Evolutionary conservation across 2,113 vertebrate genomes (phyloP).

Genomic region (Cyphomyrus plagiostoma): DNA sequence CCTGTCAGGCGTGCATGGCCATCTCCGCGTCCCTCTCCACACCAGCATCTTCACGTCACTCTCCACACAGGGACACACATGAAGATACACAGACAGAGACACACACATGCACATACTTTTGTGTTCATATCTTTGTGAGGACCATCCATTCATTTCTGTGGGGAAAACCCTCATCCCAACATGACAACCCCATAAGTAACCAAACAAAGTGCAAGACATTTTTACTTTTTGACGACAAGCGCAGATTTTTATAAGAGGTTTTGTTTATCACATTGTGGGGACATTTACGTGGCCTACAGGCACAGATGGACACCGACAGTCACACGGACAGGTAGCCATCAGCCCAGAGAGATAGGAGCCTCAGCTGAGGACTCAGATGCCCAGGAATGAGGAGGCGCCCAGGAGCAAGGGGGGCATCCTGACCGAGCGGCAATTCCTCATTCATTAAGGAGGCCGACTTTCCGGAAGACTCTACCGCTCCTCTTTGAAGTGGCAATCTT

Average conservation of each 20-base stretch:
- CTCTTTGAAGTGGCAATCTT: constrained; percentile 68
- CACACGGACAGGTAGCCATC: not conserved
- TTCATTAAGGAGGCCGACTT: constrained; percentile 57
- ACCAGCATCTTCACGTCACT: not conserved
- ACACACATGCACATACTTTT: not conserved
- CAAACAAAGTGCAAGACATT: not conserved
- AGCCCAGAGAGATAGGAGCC: constrained; percentile 28
- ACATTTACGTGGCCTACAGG: not conserved
- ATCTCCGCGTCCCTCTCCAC: not conserved
- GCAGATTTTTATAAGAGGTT: not conserved
- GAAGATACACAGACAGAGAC: not conserved
- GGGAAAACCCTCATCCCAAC: not conserved
- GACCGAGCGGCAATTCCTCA: constrained; percentile 48
- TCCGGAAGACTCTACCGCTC: constrained; percentile 59
- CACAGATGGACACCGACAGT: not conserved
- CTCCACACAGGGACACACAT: not conserved
- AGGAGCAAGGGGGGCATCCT: constrained; percentile 33
- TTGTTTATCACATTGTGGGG: not conserved
- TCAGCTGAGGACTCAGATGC: constrained; percentile 36
- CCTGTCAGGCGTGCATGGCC: not conserved
- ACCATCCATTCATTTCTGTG: not conserved
- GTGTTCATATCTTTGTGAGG: not conserved
- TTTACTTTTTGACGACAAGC: not conserved
- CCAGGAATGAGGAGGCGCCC: constrained; percentile 30
- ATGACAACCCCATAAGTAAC: not conserved